Base-by-base conservation (phyloP, 2,797 vertebrate species). In the Chloroceryle inda region DNA sequence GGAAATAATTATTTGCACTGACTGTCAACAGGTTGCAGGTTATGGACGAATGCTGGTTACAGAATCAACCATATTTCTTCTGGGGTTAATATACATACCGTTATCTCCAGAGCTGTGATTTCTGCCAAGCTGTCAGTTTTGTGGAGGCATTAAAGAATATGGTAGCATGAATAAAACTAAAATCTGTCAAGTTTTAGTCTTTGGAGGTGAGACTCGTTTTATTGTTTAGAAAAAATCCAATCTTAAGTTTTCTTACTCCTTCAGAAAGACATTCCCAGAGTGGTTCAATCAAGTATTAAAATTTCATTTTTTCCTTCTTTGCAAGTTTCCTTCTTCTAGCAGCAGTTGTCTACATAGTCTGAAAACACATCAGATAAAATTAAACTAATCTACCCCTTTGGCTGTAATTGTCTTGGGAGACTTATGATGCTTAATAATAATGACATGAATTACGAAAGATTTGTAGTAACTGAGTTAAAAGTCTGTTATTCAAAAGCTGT, bases 161-260 rank as follows among this genome's bases (percentile, higher is more conserved):
- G 69, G 52, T 84, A 91, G 33, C 63, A 91, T 63, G 63, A 90
- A 90, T 74, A 85, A 91, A 96, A 88, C 56, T 73, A 50, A 78
- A 56, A 88, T 64, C 80, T 92, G 80, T 85, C 80, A 92, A 58
- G 45, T 73, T 73, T 78, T 82, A 86, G 58, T 88, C 47, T 33
- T 96, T 69, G 85, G 53, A 94, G 91, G n/a, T 42, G 49, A 94
- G 68, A 44, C 42, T 96, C 27, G 80, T 94, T 96, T 95, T 93
- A 58, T 67, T 95, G 55, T 95, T 97, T 55, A 96, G 79, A 66
- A 95, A 86, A 94, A 88, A 45, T 33, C 75, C 63, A 38, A 90
- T 89, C 53, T 63, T 93, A 81, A 88, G 33, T 88, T 95, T 55
- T 84, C 86, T 95, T 84, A 77, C 33, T 66, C 44, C 62, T 95